Evolutionary conservation across 92 coral and sea anemone species (phyloP), one percentile per base, ranked within the genome.

Genomic region (Galaxea fascicularis): DNA sequence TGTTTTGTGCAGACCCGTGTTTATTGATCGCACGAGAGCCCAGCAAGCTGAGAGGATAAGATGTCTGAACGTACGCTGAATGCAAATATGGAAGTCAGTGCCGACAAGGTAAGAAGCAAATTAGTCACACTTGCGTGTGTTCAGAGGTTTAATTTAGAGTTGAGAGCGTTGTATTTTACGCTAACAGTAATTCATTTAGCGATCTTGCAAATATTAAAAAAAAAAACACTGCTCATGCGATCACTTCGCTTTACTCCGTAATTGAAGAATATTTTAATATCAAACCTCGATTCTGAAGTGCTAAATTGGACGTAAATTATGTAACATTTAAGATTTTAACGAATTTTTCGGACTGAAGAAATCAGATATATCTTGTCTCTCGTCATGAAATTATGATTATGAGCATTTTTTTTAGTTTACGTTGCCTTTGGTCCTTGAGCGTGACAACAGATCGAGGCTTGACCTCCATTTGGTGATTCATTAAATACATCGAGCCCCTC

Each of bases 21-120:
- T 22, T 39, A 52, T 70, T 54, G 52, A 67, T 79, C 62, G 31
- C 59, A 46, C 35, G 15, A 46, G 57, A 21, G 44, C 82, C 53
- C 27, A 62, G 25, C 41, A 18, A 28, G 16, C 46, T 12, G 39
- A 49, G 5, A 62, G 60, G 35, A 46, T 65, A 65, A 15, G 64
- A 90, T 90, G 93, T 82, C 93, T 26, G 81, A 83, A 53, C 28
- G 73, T 44, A 30, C 47, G 13, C 73, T 79, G 47, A 88, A 80
- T 44, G 83, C 79, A 8, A 86, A n/a, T n/a, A n/a, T 86, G 93
- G 93, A 90, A 65, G 85, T 87, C 22, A 53, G 87, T 15, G 30
- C 79, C 35, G 81, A 75, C 49, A 85, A 90, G 90, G 93, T 90
- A 69, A 20, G 69, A 16, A 8, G 15, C 11, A 69, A 56, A 82